These are phyloP conservation scores for Neoarius graeffei DNA, from an alignment of 2,113 vertebrate species.

Conservation along the genomic window DNA sequence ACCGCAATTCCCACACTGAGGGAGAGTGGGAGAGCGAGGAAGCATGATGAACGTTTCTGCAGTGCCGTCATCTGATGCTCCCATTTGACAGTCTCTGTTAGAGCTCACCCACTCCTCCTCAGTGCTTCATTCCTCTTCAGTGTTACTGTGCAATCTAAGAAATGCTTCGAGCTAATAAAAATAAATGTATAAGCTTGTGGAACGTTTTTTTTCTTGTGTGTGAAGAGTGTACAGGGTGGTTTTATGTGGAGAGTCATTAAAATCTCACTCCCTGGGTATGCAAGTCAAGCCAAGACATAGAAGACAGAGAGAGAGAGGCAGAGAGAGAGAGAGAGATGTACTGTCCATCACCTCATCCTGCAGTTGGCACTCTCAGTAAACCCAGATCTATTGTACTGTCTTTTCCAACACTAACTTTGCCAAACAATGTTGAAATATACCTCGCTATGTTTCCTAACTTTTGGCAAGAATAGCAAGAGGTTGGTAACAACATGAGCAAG, in stretches of 20 bases:
- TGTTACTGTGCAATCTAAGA: not conserved
- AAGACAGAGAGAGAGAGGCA: slow-evolving; percentile 8
- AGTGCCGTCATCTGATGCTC: slow-evolving; percentile 43
- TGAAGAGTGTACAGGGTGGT: not conserved
- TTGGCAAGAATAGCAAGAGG: slow-evolving; percentile 1
- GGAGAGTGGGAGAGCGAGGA: slow-evolving; percentile 18
- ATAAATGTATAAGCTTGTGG: not conserved
- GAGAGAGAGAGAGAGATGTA: not conserved
- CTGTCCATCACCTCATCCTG: slow-evolving; percentile 29
- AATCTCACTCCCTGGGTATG: not conserved
- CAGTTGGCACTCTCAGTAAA: slow-evolving; percentile 5
- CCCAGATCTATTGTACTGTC: slow-evolving; percentile 21
- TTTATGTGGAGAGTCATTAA: slow-evolving; percentile 32
- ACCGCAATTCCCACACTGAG: slow-evolving; percentile 27
- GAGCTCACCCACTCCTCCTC: slow-evolving; percentile 20
- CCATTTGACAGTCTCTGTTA: slow-evolving; percentile 2
- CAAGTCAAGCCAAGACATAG: not conserved
- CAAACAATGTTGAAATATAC: slow-evolving; percentile 26
- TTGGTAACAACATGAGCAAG: slow-evolving; percentile 25
- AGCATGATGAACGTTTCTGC: slow-evolving; percentile 34
- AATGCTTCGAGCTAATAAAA: not conserved
- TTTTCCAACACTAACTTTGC: slow-evolving; percentile 11
- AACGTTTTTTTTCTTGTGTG: not conserved
- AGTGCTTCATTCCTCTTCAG: slow-evolving; percentile 2
- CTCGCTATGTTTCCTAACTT: slow-evolving; percentile 2